Percentiles rank a stretch among this genome's conserved stretches.
Conservation (phyloP, 2,797 vertebrate species). For the Gambelia wislizenii region DNA sequence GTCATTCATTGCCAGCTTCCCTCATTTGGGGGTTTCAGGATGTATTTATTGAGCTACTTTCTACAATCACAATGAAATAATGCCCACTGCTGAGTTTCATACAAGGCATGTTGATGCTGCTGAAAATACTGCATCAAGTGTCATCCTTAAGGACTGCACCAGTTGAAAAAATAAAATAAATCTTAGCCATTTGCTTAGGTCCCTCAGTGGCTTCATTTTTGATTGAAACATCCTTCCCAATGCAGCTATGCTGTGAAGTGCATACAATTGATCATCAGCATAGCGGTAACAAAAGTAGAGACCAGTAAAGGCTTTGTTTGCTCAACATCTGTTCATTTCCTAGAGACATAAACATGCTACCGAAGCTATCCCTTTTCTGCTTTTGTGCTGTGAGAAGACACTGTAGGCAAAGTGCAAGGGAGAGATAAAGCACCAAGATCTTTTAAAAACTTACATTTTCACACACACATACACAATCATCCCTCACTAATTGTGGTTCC, state of each 20-base stretch:
- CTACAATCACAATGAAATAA: conserved; percentile 82
- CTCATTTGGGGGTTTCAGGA: conserved; percentile 19
- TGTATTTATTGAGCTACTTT: conserved; percentile 79
- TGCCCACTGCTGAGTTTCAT: conserved; percentile 77
- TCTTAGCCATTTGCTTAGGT: conserved; percentile 75
- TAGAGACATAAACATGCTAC: conserved; percentile 50
- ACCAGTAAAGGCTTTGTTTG: conserved; percentile 68
- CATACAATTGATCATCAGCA: conserved; percentile 70
- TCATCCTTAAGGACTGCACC: conserved; percentile 79
- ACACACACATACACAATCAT: too few species aligned
- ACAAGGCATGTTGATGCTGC: conserved; percentile 78
- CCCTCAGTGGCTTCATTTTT: conserved; percentile 73
- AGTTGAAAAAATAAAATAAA: conserved; percentile 78
- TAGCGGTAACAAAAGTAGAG: conserved; percentile 66
- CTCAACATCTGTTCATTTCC: conserved; percentile 71
- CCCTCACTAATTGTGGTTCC: too few species aligned
- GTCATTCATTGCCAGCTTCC: conserved; percentile 22
- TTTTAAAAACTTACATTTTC: too few species aligned
- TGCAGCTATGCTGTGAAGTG: conserved; percentile 69
- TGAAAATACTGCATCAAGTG: conserved; percentile 80
- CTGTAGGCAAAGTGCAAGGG: not conserved
- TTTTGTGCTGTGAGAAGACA: not conserved
- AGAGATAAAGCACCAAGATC: not conserved
- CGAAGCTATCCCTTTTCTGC: conserved; percentile 46
- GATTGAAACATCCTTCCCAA: conserved; percentile 79